phyloP scores from a whole-genome alignment of 1,140 invertebrate species.

The Charaxes varanes region DNA sequence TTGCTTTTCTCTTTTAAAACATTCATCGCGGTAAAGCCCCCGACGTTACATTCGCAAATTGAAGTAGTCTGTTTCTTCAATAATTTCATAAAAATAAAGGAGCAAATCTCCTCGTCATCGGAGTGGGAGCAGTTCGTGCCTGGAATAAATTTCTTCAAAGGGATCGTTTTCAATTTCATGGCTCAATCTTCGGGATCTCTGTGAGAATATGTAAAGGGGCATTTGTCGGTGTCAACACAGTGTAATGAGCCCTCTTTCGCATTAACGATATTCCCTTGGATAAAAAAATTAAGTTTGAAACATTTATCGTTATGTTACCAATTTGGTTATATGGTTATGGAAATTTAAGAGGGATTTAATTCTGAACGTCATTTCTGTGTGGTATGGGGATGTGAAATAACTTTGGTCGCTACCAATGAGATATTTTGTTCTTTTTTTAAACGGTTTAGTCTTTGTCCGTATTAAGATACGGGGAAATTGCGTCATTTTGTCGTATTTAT shows the following conservation, averaged over 20 bases:
- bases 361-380: too few species aligned
- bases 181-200: slow-evolving; percentile 71
- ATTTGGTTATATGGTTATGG: too few species aligned
- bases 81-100: slow-evolving; percentile 73
- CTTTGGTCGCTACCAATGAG: too few species aligned
- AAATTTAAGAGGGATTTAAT: too few species aligned
- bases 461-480: too few species aligned
- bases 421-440: too few species aligned
- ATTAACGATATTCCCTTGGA: slow-evolving; percentile 43
- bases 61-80: slow-evolving; percentile 35
- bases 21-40: background rate
- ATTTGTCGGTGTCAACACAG: slow-evolving; percentile 70
- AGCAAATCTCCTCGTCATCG: slow-evolving; percentile 63
- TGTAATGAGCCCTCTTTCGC: slow-evolving; percentile 60
- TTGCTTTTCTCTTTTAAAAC: background rate
- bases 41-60: slow-evolving; percentile 4
- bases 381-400: too few species aligned
- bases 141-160: slow-evolving; percentile 72
- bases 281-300: too few species aligned
- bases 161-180: slow-evolving; percentile 73
- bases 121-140: slow-evolving; percentile 67
- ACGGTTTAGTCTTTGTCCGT: too few species aligned
- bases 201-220: slow-evolving; percentile 71
- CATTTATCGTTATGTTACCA: too few species aligned
- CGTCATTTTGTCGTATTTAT: too few species aligned